Percentiles rank a stretch among this genome's conserved stretches.
Conservation (phyloP, 2,797 vertebrate species). For the Calcarius lapponicus region DNA sequence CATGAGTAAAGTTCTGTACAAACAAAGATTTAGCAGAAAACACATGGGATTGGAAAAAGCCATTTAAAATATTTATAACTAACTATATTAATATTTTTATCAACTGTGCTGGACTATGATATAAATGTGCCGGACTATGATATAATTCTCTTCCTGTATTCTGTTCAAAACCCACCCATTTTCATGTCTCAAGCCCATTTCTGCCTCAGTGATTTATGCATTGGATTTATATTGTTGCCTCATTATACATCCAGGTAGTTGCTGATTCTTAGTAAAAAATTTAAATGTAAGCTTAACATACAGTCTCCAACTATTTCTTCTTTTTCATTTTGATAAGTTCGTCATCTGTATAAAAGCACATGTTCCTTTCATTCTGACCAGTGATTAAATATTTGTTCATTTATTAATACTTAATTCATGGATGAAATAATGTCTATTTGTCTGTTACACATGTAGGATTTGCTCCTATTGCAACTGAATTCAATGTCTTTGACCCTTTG, state of each 20-base stretch:
- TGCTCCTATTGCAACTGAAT: neutral
- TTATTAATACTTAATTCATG: neutral
- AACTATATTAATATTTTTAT: neutral
- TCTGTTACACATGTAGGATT: neutral
- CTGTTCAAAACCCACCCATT: neutral
- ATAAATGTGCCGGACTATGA: neutral
- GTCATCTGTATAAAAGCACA: neutral
- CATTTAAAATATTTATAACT: neutral
- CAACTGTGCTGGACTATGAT: neutral
- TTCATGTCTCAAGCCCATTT: neutral
- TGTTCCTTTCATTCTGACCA: neutral
- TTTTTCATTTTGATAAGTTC: neutral
- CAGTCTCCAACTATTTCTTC: neutral
- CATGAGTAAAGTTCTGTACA: neutral
- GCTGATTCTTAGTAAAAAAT: neutral
- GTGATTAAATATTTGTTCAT: neutral
- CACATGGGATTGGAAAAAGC: accelerated
- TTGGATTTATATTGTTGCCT: neutral
- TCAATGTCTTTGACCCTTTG: neutral
- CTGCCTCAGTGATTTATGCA: neutral
- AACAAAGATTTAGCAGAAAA: neutral
- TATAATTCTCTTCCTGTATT: neutral
- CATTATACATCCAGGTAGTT: neutral
- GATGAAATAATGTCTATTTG: neutral
- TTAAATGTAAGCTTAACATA: neutral